Conservation (phyloP, 2,113 vertebrate genomes). For the Thamnophis sirtalis region DNA sequence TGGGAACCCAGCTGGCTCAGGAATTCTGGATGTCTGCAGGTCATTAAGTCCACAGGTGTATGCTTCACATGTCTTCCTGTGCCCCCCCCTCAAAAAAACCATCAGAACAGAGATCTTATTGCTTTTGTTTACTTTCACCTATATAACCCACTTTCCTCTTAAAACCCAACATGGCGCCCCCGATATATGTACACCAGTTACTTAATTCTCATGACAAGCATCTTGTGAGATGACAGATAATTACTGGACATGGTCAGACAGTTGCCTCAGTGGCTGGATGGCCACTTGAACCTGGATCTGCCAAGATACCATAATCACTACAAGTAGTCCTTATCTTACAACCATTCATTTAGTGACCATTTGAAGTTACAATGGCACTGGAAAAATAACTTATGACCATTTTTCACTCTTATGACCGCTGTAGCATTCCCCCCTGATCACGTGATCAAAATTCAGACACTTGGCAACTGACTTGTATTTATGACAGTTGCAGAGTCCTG, state of each 20-base stretch:
- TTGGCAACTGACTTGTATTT: not conserved
- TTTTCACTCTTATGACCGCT: too few species aligned
- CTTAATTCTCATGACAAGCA: not conserved
- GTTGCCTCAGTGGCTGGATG: not conserved
- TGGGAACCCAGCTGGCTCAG: not conserved
- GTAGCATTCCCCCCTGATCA: not conserved
- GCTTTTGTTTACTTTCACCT: not conserved
- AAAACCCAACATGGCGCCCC: not conserved
- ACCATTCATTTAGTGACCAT: not conserved
- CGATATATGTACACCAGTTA: not conserved
- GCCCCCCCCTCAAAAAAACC: not conserved
- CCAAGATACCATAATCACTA: not conserved
- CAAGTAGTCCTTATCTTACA: not conserved
- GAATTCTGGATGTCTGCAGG: too few species aligned
- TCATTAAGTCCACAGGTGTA: not conserved
- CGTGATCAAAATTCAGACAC: not conserved
- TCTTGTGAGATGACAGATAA: not conserved
- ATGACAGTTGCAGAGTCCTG: not conserved
- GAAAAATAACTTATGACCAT: not conserved
- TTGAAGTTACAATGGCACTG: not conserved
- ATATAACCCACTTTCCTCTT: not conserved
- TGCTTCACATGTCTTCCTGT: not conserved
- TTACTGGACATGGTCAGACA: not conserved
- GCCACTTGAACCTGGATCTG: not conserved
- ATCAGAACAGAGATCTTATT: not conserved